Evolutionary conservation across 2,113 vertebrate genomes (phyloP).

Genomic region (Microtus oregoni): DNA sequence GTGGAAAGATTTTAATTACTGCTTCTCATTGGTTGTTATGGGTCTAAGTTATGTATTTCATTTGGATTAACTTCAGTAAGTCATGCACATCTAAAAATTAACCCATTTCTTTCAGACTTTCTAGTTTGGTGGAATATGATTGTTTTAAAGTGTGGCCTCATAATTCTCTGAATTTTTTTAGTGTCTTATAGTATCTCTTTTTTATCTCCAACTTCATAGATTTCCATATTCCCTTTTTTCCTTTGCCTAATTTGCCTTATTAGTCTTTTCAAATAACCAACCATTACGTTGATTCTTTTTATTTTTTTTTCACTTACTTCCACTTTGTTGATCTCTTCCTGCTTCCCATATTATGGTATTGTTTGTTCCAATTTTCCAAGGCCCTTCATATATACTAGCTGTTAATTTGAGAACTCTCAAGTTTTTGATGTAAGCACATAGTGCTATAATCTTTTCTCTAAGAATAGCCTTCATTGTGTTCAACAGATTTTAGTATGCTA

Average conservation of each 20-base stretch:
- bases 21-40: background rate
- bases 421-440: background rate
- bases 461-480: background rate
- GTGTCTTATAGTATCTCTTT: background rate
- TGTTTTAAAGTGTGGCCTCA: background rate
- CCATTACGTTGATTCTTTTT: background rate
- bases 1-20: background rate
- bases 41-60: background rate
- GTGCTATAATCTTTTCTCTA: background rate
- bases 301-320: background rate
- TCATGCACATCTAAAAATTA: background rate
- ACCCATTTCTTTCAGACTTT: background rate
- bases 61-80: background rate
- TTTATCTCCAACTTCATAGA: background rate
- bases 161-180: background rate
- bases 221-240: background rate
- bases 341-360: background rate
- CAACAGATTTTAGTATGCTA: background rate
- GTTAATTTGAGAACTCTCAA: background rate
- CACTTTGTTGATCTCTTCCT: background rate
- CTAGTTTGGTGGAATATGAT: background rate
- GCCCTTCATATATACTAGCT: background rate
- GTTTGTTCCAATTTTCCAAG: background rate
- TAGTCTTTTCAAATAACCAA: background rate
- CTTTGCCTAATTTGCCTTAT: background rate